phyloP scores from a whole-genome alignment of 2,797 vertebrate genomes.

The Setipinna tenuifilis region DNA sequence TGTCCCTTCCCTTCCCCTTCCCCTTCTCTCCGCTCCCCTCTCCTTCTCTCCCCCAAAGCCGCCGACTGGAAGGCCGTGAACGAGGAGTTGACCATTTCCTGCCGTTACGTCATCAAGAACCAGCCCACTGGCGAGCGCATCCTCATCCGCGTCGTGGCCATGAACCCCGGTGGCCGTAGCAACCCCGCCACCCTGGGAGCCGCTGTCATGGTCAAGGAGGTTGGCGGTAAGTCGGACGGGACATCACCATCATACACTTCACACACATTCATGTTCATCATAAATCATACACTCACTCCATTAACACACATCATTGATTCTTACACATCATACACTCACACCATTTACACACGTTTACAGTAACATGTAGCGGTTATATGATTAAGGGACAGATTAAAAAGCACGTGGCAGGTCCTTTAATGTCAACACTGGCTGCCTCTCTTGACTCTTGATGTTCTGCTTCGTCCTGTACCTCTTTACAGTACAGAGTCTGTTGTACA shows the following conservation, averaged over 20 bases:
- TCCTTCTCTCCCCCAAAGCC: slow-evolving; percentile 65
- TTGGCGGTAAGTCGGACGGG: slow-evolving; percentile 77
- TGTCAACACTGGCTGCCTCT: no score
- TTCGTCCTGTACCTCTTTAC: no score
- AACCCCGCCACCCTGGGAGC: slow-evolving; percentile 72
- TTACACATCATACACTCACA: no score
- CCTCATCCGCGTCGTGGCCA: slow-evolving; percentile 82
- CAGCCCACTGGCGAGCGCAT: slow-evolving; percentile 84
- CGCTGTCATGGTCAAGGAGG: slow-evolving; percentile 85
- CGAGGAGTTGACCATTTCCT: slow-evolving; percentile 81
- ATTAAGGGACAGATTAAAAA: no score
- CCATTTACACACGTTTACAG: background rate
- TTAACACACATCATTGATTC: no score
- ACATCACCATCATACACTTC: background rate
- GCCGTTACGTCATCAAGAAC: slow-evolving; percentile 81
- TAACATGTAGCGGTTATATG: background rate
- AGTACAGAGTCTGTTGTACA: background rate
- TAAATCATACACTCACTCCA: no score
- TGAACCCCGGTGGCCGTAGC: slow-evolving; percentile 80
- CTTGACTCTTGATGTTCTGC: no score
- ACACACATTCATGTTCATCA: background rate
- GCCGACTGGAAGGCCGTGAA: slow-evolving; percentile 86
- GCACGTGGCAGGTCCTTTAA: no score
- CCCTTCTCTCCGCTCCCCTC: no score
- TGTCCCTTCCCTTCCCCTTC: background rate